phyloP scores from a whole-genome alignment of 1,140 invertebrate species.

The Drosophila punjabiensis region DNA sequence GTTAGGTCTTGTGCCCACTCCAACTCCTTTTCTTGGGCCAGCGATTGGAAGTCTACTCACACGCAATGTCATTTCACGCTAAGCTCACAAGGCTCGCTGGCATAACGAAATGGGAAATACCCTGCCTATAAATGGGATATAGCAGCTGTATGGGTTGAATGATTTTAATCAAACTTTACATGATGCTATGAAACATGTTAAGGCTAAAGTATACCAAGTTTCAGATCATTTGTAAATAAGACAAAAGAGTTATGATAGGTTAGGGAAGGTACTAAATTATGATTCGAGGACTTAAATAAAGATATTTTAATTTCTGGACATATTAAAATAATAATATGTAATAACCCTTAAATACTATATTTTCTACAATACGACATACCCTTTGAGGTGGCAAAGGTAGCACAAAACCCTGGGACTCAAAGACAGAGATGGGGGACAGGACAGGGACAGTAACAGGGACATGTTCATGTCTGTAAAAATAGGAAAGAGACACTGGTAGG shows the following conservation, averaged over 20 bases:
- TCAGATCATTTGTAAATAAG: not conserved
- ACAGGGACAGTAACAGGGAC: constrained; percentile 25
- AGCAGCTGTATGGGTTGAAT: not conserved
- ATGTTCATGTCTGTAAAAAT: constrained; percentile 32
- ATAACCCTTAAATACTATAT: not conserved
- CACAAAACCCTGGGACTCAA: not conserved
- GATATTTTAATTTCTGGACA: not conserved
- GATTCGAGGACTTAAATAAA: not conserved
- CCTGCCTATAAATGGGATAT: not conserved
- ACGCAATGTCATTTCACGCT: constrained; percentile 79
- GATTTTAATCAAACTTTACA: not conserved
- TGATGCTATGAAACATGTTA: not conserved
- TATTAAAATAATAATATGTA: not conserved
- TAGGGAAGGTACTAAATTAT: not conserved
- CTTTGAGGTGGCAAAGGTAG: not conserved
- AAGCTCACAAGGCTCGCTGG: constrained; percentile 21
- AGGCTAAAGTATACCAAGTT: not conserved
- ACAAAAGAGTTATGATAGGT: not conserved
- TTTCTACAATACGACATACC: not conserved
- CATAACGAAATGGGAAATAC: constrained; percentile 4
- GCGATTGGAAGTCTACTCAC: constrained; percentile 46
- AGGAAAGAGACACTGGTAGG: not conserved
- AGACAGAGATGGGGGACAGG: not conserved
- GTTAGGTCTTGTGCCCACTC: constrained; percentile 5
- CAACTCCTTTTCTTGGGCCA: constrained; percentile 13